These are phyloP conservation scores for Melanotaenia duboulayi DNA, from an alignment of 2,113 vertebrate species.

Conservation along the genomic window DNA sequence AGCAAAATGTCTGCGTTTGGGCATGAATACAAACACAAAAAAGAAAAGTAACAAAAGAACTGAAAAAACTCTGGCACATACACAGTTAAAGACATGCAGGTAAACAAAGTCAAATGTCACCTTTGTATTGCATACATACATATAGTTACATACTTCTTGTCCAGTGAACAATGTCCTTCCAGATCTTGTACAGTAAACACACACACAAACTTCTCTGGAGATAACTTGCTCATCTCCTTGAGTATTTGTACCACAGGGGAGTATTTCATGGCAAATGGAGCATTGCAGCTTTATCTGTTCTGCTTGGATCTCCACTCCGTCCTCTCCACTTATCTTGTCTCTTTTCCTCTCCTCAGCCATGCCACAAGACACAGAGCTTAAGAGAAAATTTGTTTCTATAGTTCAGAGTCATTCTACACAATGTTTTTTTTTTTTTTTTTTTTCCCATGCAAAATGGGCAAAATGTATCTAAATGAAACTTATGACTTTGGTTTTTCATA, in stretches of 20 bases:
- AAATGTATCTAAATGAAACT: background rate
- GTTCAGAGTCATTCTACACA: background rate
- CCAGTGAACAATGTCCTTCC: background rate
- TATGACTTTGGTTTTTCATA: background rate
- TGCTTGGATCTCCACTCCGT: slow-evolving; percentile 39
- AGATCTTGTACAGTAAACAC: background rate
- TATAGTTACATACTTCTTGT: background rate
- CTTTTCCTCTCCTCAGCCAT: slow-evolving; percentile 36
- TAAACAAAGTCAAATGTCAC: slow-evolving; percentile 3
- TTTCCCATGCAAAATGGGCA: background rate
- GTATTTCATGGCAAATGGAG: slow-evolving; percentile 66
- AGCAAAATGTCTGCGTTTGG: slow-evolving; percentile 28
- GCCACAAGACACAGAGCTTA: slow-evolving; percentile 33
- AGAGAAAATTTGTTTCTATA: slow-evolving; percentile 25
- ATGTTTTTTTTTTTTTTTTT: background rate
- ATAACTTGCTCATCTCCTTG: slow-evolving; percentile 51
- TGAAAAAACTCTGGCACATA: background rate
- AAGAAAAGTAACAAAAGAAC: background rate
- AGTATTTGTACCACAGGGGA: slow-evolving; percentile 52
- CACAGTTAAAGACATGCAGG: background rate
- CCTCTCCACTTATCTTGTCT: slow-evolving; percentile 58
- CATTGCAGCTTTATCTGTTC: slow-evolving; percentile 62
- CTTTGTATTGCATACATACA: background rate
- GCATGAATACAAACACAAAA: slow-evolving; percentile 20
- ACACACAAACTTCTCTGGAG: slow-evolving; percentile 45